Base-by-base conservation (phyloP, 2,888 invertebrate species). In the Caenorhabditis wallacei region DNA sequence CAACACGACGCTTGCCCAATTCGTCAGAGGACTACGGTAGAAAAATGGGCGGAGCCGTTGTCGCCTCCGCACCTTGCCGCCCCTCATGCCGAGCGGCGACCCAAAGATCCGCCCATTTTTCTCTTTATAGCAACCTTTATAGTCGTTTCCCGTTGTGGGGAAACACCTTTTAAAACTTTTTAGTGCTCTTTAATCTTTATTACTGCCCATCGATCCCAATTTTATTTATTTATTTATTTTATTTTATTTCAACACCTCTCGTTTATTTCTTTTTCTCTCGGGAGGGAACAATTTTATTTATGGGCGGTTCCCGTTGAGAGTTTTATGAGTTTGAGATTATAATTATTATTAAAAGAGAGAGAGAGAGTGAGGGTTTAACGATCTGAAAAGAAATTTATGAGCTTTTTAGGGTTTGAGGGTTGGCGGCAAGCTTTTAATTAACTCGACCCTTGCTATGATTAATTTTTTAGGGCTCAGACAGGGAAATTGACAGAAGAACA, bases 151-250 rank as follows among this genome's bases (percentile, higher is more conserved):
- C 46, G 46, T 18, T 18, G 18, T 48, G n/a, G 16, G 30, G 43
- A 69, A 56, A 71, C 71, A 57, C 51, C 71, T 57, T 68, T 75
- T 75, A 64, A 64, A 57, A 56, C 57, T 66, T 54, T 66, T 76
- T 76, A 69, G 68, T 68, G 76, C 76, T 76, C 76, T 66, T 66
- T 75, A 75, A 75, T 75, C 76, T 76, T 76, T 76, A 74, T 63
- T 63, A 74, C 74, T 48, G 30, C 30, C 30, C 30, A 30, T 37
- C 18, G 26, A 7, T 48, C 46, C 46, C 7, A 16, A 37, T 26
- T 46, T 66, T 68, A 63, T 46, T 46, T 63, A n/a, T 46, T 24
- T 63, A 48, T 43, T 20, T 57, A 24, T 40, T n/a, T 48, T 43
- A 16, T 40, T 40, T 40, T 13, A 13, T 40, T 16, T 40, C 40